Evolutionary conservation across 92 coral and sea anemone genomes (phyloP), one percentile per base, ranked within the genome.

Genomic region (Ricordea florida): DNA sequence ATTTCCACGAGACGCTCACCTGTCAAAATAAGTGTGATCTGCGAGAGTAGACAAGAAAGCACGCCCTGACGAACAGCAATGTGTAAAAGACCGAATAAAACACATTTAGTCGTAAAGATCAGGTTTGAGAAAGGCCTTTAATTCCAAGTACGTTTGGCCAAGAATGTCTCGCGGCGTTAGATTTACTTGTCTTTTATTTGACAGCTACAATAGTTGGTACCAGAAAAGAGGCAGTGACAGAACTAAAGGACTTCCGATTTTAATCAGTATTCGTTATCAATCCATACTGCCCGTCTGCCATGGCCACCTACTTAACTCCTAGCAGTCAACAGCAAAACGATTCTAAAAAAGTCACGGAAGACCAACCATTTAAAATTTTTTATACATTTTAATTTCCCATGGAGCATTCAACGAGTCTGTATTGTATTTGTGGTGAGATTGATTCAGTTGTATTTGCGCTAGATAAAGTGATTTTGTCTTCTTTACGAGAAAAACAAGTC

Each of bases 371-470:
- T 48, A 21, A 24, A n/a, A 24, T 67, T 34, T 32, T 22, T 53
- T 27, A 15, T 28, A 5, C 31, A 11, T 24, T 52, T 36, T 40
- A 28, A 33, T 1, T 11, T 44, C 40, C 32, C 25, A n/a, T n/a
- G 62, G 13, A 7, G 62, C 3, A n/a, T 35, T 22, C 44, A 34
- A 3, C 16, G 26, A 44, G 27, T 43, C 40, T 15, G 51, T 53
- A 55, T 69, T 52, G 63, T 53, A 10, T 40, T 67, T 55, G 48
- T 38, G 16, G 22, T 55, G 42, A 40, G 22, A 56, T 70, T 70
- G 53, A 41, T 55, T 55, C 66, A 70, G 77, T 70, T 70, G 77
- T 70, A 21, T 70, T 70, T 70, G 66, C 77, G 41, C 24, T 52
- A 21, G 64, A 70, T 10, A 37, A 31, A 42, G 41, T 43, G 56